Percentiles rank a stretch among this genome's conserved stretches.
Conservation (phyloP, 2,888 invertebrate species). For the Heliconius ismenius region DNA sequence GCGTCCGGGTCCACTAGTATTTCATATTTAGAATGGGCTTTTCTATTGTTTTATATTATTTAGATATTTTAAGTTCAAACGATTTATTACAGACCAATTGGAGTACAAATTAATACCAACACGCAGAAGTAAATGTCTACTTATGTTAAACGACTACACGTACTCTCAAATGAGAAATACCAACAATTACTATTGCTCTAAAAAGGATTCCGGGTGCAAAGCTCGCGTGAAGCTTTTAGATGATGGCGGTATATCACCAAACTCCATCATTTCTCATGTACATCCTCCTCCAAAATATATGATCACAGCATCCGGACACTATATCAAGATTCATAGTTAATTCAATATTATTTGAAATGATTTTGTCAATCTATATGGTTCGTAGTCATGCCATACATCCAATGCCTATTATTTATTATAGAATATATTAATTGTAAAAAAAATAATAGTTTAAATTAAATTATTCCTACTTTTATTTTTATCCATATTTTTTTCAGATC, state of each 20-base stretch:
- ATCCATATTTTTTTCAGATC: constrained; percentile 15
- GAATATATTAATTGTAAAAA: not conserved
- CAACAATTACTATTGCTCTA: constrained; percentile 46
- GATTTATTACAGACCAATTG: constrained; percentile 38
- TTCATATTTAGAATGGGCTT: not conserved
- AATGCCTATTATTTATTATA: not conserved
- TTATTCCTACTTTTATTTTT: not conserved
- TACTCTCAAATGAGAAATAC: constrained; percentile 48
- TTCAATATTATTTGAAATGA: constrained; percentile 1
- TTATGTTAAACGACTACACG: constrained; percentile 53
- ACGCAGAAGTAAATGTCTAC: constrained; percentile 47
- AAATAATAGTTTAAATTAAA: not conserved
- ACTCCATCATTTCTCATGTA: constrained; percentile 32
- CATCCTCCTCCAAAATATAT: constrained; percentile 45
- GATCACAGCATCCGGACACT: constrained; percentile 38
- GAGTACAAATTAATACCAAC: constrained; percentile 46
- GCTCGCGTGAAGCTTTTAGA: constrained; percentile 45
- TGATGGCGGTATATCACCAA: constrained; percentile 38
- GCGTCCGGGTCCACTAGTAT: too few relatives aligned
- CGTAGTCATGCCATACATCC: not conserved
- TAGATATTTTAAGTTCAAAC: not conserved
- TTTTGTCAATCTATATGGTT: not conserved
- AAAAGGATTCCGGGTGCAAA: constrained; percentile 50
- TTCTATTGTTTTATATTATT: not conserved
- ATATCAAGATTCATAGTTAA: constrained; percentile 39